Evolutionary conservation across 1,140 invertebrate genomes (phyloP).

Genomic region (Plectrocnemia conspersa): DNA sequence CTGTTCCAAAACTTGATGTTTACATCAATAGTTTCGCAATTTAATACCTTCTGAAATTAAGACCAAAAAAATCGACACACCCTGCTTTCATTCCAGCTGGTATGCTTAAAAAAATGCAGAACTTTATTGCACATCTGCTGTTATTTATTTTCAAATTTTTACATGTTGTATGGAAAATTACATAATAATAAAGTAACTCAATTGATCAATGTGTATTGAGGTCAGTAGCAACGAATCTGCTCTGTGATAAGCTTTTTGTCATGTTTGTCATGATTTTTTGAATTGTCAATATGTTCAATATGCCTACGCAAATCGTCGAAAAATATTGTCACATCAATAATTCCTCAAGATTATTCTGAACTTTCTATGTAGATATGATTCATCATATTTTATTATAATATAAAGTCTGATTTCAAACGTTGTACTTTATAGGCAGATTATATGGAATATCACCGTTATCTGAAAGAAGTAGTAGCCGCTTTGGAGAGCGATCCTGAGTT

Average conservation of each 20-base stretch:
- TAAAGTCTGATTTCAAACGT: too few relatives aligned
- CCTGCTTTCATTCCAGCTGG: neutral
- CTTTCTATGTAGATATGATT: too few relatives aligned
- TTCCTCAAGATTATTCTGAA: too few relatives aligned
- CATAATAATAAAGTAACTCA: neutral
- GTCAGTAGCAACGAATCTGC: too few relatives aligned
- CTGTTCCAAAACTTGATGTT: constrained; percentile 4
- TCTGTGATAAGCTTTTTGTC: too few relatives aligned
- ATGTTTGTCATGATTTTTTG: too few relatives aligned
- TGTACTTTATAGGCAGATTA: constrained; percentile 47
- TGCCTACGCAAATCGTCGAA: too few relatives aligned
- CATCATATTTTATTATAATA: too few relatives aligned
- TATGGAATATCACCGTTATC: constrained; percentile 78
- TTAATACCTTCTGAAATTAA: neutral
- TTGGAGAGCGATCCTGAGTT: constrained; percentile 82
- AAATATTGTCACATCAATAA: too few relatives aligned
- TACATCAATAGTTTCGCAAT: neutral
- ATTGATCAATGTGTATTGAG: neutral
- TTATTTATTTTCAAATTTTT: neutral
- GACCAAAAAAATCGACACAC: neutral
- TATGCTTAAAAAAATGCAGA: too few relatives aligned
- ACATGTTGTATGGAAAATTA: neutral
- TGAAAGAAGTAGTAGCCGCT: constrained; percentile 79
- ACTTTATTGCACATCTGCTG: too few relatives aligned
- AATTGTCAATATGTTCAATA: too few relatives aligned